These are phyloP conservation scores for Nephrotoma guestfalica DNA, from an alignment of 2,888 invertebrate species.

Conservation along the genomic window DNA sequence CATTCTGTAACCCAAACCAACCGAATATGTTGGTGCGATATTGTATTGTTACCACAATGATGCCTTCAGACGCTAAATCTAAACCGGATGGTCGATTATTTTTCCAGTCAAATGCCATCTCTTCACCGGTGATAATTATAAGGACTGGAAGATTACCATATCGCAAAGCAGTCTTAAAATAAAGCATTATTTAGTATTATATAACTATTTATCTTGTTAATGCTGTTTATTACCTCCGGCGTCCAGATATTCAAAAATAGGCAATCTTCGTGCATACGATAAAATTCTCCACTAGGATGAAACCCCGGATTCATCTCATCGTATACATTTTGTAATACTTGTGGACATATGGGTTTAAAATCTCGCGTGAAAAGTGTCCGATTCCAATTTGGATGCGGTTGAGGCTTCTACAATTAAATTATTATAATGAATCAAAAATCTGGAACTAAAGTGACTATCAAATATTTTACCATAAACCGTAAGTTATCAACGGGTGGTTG, in stretches of 20 bases:
- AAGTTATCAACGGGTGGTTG: slow-evolving; percentile 56
- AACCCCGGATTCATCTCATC: slow-evolving; percentile 24
- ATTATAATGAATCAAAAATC: not conserved
- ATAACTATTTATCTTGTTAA: not conserved
- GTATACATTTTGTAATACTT: slow-evolving; percentile 33
- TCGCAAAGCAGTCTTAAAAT: slow-evolving; percentile 22
- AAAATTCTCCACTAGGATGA: slow-evolving; percentile 13
- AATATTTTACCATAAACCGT: slow-evolving; percentile 50
- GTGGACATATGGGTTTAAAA: slow-evolving; percentile 55
- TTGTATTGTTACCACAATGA: slow-evolving; percentile 53
- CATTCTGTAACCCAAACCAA: slow-evolving; percentile 42
- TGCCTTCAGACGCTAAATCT: slow-evolving; percentile 53
- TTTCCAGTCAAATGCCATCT: slow-evolving; percentile 51
- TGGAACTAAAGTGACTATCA: not conserved
- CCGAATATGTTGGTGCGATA: slow-evolving; percentile 58
- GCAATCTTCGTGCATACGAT: slow-evolving; percentile 53
- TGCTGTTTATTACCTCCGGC: slow-evolving; percentile 42
- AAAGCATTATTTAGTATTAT: not conserved
- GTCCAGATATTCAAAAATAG: slow-evolving; percentile 85
- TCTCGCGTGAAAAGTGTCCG: slow-evolving; percentile 53
- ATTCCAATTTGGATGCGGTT: slow-evolving; percentile 49
- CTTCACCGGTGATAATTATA: slow-evolving; percentile 30
- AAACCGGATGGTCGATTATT: slow-evolving; percentile 45
- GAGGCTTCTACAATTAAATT: slow-evolving; percentile 41
- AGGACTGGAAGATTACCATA: slow-evolving; percentile 46